Evolutionary conservation across 2,888 invertebrate genomes (phyloP).

Genomic region (Heliothis peltigera): DNA sequence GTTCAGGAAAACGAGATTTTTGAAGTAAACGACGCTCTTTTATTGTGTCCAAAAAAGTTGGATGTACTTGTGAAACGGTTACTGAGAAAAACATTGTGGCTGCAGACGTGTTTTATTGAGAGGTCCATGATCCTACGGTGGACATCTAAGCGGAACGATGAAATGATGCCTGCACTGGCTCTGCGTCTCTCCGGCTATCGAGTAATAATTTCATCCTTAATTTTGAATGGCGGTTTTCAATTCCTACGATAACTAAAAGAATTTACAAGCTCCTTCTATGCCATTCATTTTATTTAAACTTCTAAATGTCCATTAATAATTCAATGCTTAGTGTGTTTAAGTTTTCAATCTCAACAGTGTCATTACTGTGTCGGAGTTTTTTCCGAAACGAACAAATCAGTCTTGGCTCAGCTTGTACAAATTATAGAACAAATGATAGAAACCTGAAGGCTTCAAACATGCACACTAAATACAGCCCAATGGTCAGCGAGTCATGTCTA

Average conservation of each 20-base stretch:
- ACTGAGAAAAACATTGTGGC: slow-evolving; percentile 50
- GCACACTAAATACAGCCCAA: background rate
- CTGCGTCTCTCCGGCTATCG: slow-evolving; percentile 16
- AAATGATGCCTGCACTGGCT: slow-evolving; percentile 14
- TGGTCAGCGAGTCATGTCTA: slow-evolving; percentile 15
- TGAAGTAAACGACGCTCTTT: slow-evolving; percentile 27
- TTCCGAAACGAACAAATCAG: background rate
- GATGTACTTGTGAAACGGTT: slow-evolving; percentile 41
- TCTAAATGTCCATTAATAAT: too few relatives aligned
- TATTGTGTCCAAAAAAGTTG: slow-evolving; percentile 41
- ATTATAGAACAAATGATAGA: background rate
- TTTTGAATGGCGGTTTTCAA: slow-evolving; percentile 10
- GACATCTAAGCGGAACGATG: slow-evolving; percentile 53
- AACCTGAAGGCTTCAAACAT: background rate
- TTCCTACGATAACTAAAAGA: too few relatives aligned
- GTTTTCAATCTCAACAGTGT: too few relatives aligned
- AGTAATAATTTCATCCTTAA: slow-evolving; percentile 31
- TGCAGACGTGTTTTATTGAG: slow-evolving; percentile 50
- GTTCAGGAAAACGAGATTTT: slow-evolving; percentile 44
- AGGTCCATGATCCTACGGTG: slow-evolving; percentile 51
- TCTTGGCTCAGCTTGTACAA: background rate
- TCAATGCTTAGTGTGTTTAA: too few relatives aligned
- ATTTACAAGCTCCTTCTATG: background rate
- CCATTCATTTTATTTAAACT: background rate
- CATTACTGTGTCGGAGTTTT: too few relatives aligned